phyloP scores from a whole-genome alignment of 2,113 vertebrate species.

The Triplophysa rosa region DNA sequence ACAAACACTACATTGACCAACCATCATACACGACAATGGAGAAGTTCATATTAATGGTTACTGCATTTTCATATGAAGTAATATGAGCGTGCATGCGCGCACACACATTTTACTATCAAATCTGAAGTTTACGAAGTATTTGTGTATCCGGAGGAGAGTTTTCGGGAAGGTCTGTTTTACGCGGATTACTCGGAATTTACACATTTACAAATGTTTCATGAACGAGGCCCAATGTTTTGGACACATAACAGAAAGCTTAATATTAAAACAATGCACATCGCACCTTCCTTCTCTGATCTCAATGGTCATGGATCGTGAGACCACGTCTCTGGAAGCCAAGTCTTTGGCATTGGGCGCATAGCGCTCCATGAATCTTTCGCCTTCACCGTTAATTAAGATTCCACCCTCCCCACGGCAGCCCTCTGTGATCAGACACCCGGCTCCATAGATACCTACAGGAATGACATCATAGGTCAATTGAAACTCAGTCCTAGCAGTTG shows the following conservation, averaged over 20 bases:
- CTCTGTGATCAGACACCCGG: conserved; percentile 96
- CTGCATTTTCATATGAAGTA: too few relatives aligned
- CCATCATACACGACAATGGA: too few relatives aligned
- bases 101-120: too few relatives aligned
- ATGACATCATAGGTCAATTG: neutral
- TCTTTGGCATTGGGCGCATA: conserved; percentile 97
- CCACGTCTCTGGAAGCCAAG: conserved; percentile 93
- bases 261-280: neutral
- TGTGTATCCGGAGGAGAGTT: too few relatives aligned
- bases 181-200: too few relatives aligned
- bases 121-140: too few relatives aligned
- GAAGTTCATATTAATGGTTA: too few relatives aligned
- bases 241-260: neutral
- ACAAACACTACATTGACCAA: too few relatives aligned
- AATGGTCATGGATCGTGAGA: conserved; percentile 96
- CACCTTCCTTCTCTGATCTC: conserved; percentile 97
- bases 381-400: conserved; percentile 95
- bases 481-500: neutral
- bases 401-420: conserved; percentile 97
- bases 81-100: too few relatives aligned
- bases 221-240: neutral
- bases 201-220: too few relatives aligned
- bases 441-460: conserved; percentile 91
- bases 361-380: conserved; percentile 98
- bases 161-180: too few relatives aligned